Percentiles rank a stretch among this genome's conserved stretches.
These are phyloP conservation scores for Seriola rivoliana DNA, from an alignment of 2,113 vertebrate species.

Conservation along the genomic window DNA sequence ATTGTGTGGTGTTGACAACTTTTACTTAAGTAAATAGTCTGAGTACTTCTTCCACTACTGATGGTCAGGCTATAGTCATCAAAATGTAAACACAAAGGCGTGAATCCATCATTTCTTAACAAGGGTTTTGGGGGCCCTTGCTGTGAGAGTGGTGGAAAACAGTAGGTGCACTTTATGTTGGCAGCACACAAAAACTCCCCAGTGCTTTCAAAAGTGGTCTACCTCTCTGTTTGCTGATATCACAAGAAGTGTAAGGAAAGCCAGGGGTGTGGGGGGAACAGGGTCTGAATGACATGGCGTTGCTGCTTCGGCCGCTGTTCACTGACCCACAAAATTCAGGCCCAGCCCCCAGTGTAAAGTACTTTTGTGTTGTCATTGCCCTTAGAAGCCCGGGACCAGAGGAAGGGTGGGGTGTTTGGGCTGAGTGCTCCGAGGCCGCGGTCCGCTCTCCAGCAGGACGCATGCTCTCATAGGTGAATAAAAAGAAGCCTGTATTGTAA, in stretches of 20 bases:
- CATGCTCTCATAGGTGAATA: conserved; percentile 81
- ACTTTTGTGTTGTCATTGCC: conserved; percentile 81
- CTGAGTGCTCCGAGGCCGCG: conserved; percentile 53
- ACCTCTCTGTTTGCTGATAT: conserved; percentile 80
- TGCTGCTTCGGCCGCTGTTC: conserved; percentile 75
- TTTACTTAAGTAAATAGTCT: conserved; percentile 13
- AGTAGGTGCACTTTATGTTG: conserved; percentile 71
- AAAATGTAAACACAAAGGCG: conserved; percentile 35
- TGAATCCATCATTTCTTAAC: conserved; percentile 73
- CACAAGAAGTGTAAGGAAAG: conserved; percentile 73
- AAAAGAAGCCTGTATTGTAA: conserved; percentile 81
- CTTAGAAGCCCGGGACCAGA: conserved; percentile 60
- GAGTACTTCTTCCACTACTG: conserved; percentile 4
- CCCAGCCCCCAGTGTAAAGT: conserved; percentile 81
- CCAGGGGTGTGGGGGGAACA: conserved; percentile 49
- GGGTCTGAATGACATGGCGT: conserved; percentile 79
- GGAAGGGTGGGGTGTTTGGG: conserved; percentile 26
- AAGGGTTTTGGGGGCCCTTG: conserved; percentile 43
- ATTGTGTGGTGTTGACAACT: background rate
- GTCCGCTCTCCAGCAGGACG: conserved; percentile 77
- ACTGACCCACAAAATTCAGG: conserved; percentile 84
- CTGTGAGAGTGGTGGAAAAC: conserved; percentile 64
- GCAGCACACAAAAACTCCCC: conserved; percentile 70
- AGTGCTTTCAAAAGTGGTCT: conserved; percentile 64
- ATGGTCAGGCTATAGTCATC: background rate